Percentiles rank a stretch among this genome's conserved stretches.
Evolutionary conservation across 53 echinoderm and acorn worm genomes (phyloP).

Genomic region (Luidia sarsii): DNA sequence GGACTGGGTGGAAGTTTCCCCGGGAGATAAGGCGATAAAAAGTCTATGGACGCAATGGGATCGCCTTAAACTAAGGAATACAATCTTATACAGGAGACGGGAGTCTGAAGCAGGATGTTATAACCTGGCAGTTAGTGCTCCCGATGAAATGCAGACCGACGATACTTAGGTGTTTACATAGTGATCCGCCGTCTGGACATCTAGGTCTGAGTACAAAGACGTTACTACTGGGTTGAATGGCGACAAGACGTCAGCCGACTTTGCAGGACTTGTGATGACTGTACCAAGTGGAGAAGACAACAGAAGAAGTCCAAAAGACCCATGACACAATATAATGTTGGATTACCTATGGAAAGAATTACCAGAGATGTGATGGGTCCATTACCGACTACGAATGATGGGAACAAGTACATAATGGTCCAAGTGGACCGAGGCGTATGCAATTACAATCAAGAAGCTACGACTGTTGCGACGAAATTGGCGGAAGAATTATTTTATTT

Average conservation of each 20-base stretch:
- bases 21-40: not conserved
- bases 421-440: conserved; percentile 51
- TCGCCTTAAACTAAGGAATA: conserved; percentile 16
- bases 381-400: conserved; percentile 22
- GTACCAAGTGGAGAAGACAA: conserved; percentile 23
- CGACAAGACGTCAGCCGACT: not conserved
- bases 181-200: conserved; percentile 15
- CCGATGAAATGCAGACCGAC: not conserved
- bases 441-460: conserved; percentile 47
- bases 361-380: conserved; percentile 53
- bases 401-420: conserved; percentile 50
- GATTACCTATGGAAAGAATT: conserved; percentile 45
- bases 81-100: conserved; percentile 33
- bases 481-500: conserved; percentile 33
- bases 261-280: conserved; percentile 11
- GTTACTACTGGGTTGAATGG: conserved; percentile 26
- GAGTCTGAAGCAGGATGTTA: conserved; percentile 22
- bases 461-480: conserved; percentile 42
- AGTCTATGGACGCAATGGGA: conserved; percentile 56
- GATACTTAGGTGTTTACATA: not conserved
- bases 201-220: conserved; percentile 17
- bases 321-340: conserved; percentile 25
- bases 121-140: conserved; percentile 16
- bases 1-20: conserved; percentile 40
- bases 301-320: not conserved